A percentile compares a stretch with the other conserved stretches of the same genome.
Conservation (phyloP, 2,113 vertebrate species). For the Gopherus evgoodei region DNA sequence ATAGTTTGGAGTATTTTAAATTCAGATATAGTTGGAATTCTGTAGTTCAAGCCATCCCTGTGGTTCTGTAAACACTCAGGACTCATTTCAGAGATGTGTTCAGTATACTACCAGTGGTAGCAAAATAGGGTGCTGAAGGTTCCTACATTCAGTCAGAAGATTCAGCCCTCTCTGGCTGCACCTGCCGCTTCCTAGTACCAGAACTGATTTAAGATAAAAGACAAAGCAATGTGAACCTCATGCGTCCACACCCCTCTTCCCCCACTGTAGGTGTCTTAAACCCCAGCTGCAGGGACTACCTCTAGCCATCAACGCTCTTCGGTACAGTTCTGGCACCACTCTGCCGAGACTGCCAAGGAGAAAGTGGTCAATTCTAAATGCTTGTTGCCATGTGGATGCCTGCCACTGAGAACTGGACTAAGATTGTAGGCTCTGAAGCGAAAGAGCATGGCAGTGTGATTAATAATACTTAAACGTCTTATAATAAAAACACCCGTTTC, state of each 20-base stretch:
- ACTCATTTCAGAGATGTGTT: neutral
- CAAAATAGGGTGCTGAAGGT: neutral
- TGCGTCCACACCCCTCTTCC: accelerated
- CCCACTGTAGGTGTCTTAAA: neutral
- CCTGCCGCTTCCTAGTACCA: neutral
- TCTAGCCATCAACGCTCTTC: neutral
- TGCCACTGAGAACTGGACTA: neutral
- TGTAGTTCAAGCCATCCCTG: neutral
- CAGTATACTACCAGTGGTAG: neutral
- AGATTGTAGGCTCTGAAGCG: neutral
- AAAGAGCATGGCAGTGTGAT: neutral
- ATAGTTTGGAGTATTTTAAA: neutral
- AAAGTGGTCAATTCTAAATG: neutral
- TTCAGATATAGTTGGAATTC: neutral
- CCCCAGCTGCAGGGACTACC: neutral
- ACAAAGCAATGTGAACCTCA: neutral
- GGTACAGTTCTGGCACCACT: neutral
- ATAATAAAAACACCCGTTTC: neutral
- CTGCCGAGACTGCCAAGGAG: neutral
- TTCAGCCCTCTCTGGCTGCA: neutral
- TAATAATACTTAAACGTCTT: neutral
- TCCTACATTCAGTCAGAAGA: neutral
- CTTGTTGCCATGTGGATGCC: neutral
- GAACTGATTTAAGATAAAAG: neutral
- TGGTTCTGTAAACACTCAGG: neutral